Evolutionary conservation across 2,797 vertebrate genomes (phyloP), one percentile per base, ranked within the genome.

Genomic region (Harpagifer antarcticus): DNA sequence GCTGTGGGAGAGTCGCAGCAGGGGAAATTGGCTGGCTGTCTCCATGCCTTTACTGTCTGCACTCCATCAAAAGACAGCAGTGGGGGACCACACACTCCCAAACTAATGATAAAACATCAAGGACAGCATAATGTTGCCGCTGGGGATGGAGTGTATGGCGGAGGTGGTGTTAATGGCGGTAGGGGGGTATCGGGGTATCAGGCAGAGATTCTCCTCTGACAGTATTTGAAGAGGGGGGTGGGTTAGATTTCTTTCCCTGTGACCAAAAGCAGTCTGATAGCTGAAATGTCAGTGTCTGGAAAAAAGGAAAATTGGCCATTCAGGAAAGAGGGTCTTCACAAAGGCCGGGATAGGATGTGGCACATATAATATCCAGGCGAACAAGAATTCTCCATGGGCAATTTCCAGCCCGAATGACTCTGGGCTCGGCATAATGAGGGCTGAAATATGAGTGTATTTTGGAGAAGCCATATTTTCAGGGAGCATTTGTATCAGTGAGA

Each of bases 101-200:
- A 88, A 93, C 86, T 91, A 92, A 95, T 80, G 89, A 94, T 91
- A 93, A 95, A 94, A 95, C 90, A 93, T 95, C 93, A 95, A 95
- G 95, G 94, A 91, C 92, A 91, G 63, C 86, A 95, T 96, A 95
- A 94, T 94, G 92, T 91, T 91, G 91, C 93, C 65, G 84, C 85
- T 27, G 82, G 87, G 89, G 89, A 92, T 89, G 66, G 86, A 87
- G 88, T 88, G 79, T 75, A 82, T 85, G 86, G 81, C 49, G 59
- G 82, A 77, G 86, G 79, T 84, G 85, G 79, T 78, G 85, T 62
- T 85, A 88, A 86, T 71, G 86, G 84, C 83, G 84, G 88, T 81
- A 83, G 83, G 84, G 86, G 82, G 85, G 86, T 84, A 91, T 91
- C 84, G 64, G 79, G 80, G 82, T 88, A 91, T 92, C 85, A 79